Base-by-base conservation (phyloP, 2,888 invertebrate species). In the Holacanthella duospinosa region DNA sequence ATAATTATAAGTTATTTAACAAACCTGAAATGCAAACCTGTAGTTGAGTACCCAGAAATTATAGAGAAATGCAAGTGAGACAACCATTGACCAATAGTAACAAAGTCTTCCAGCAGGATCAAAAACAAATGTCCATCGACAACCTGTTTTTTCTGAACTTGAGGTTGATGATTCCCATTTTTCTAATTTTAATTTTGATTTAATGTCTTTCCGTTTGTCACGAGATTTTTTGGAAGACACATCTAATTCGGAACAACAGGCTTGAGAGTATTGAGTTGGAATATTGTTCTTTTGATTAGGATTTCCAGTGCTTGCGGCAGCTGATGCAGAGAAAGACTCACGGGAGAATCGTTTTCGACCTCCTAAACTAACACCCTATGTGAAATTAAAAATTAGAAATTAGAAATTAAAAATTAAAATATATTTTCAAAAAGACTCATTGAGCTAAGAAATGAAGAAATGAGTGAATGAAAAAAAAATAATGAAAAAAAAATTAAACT, bases 11-110 rank as follows among this genome's bases (percentile, higher is more conserved):
- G n/a, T n/a, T n/a, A n/a, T n/a, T n/a, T n/a, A n/a, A n/a, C n/a
- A n/a, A 82, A 96, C 96, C 80, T 94, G 90, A 80, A 97, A 97
- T 80, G 96, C 93, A 84, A 94, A 96, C 80, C 96, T 87, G 83
- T 95, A 96, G 78, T 95, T 93, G 81, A 96, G 93, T 79, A 93
- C 93, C 94, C 93, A 94, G 77, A 94, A 90, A 80, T 94, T 94
- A 82, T 94, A 94, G 76, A 94, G 86, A 81, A 93, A 94, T 77
- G 93, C 93, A 77, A 93, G 85, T 73, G 93, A 93, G 74, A 94
- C 93, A 74, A 93, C 90, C 89, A 93, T 90, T 74, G 93, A 93
- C 94, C 94, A 94, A 78, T 93, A 93, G 81, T 94, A 94, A 80
- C 92, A 93, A 69, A 96, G 84, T 60, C 95, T 85, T 69, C 96